These are phyloP conservation scores for Tetanocera ferruginea DNA, from an alignment of 2,888 invertebrate genomes.

Conservation along the genomic window DNA sequence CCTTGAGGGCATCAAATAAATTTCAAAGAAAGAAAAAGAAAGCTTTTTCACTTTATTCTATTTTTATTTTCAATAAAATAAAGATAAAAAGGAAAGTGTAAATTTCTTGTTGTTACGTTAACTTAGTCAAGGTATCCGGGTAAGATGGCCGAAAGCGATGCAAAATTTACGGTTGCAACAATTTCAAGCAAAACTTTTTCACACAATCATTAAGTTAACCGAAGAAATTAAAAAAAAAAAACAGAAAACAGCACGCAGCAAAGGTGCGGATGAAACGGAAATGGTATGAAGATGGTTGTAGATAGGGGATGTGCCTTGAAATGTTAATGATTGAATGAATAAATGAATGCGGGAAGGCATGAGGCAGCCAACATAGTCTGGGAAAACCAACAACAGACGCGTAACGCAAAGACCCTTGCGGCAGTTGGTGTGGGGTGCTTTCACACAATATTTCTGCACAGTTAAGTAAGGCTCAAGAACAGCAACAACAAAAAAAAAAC, in stretches of 20 bases:
- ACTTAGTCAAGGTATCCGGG: no score
- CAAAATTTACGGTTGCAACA: conserved; percentile 7
- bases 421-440: neutral
- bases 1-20: neutral
- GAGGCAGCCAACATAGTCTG: neutral
- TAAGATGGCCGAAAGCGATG: neutral
- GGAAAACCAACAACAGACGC: neutral
- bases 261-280: conserved; percentile 10
- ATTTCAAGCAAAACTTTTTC: conserved; percentile 51
- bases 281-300: neutral
- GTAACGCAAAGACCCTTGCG: neutral
- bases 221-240: conserved; percentile 35
- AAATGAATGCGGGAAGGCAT: neutral
- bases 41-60: neutral
- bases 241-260: neutral
- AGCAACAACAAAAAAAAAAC: conserved; percentile 2
- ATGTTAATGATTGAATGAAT: conserved; percentile 35
- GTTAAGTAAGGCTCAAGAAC: neutral
- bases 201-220: conserved; percentile 60
- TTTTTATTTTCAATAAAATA: neutral
- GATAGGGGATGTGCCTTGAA: neutral
- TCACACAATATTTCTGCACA: neutral
- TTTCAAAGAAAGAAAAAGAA: neutral
- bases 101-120: neutral
- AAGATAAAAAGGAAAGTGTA: neutral